phyloP scores from a whole-genome alignment of 2,113 vertebrate genomes.

The Dissostichus mawsoni region DNA sequence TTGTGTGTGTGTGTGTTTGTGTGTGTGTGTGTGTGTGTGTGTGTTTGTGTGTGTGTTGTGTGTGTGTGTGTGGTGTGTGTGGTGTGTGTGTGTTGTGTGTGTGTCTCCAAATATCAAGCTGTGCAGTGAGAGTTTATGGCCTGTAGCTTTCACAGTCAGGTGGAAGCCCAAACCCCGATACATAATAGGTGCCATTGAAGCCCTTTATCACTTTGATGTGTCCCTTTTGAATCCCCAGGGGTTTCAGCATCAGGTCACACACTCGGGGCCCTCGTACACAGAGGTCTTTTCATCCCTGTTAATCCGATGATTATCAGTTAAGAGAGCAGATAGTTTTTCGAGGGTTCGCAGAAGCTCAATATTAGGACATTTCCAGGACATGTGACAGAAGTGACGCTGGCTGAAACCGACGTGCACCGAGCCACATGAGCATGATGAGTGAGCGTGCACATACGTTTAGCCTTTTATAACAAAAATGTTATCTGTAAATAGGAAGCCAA shows the following conservation, averaged over 20 bases:
- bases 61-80: conserved; percentile 1
- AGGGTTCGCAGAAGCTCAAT: no score
- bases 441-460: background rate
- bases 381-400: conserved; percentile 4
- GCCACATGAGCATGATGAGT: conserved; percentile 1
- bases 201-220: conserved; percentile 39
- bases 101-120: background rate
- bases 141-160: conserved; percentile 51
- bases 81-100: background rate
- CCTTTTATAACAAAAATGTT: background rate
- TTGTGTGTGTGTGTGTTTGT: background rate
- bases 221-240: conserved; percentile 17
- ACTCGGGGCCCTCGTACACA: conserved; percentile 10
- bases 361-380: background rate
- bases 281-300: conserved; percentile 31
- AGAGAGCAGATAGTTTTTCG: background rate
- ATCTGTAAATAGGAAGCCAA: background rate
- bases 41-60: conserved; percentile 3
- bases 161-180: conserved; percentile 5
- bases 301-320: background rate
- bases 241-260: conserved; percentile 33
- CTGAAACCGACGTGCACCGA: background rate
- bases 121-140: conserved; percentile 11
- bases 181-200: conserved; percentile 49
- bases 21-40: background rate